Conservation (phyloP, 1,140 invertebrate species). For the Diachasmimorpha longicaudata region DNA sequence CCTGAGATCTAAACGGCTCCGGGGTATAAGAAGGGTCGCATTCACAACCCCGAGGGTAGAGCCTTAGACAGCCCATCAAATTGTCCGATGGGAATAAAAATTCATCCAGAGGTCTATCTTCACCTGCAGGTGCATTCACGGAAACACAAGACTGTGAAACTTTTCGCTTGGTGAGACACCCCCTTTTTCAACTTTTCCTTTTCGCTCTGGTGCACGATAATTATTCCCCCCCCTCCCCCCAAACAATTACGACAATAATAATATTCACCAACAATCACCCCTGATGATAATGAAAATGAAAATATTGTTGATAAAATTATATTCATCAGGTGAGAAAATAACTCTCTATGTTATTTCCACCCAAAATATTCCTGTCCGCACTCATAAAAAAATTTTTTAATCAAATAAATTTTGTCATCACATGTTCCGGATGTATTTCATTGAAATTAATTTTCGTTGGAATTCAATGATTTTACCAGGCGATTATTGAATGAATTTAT, state of each 20-base stretch:
- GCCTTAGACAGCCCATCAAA: not conserved
- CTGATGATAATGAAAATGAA: too few species aligned
- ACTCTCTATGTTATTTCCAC: too few species aligned
- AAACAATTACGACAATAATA: not conserved
- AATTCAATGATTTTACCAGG: too few species aligned
- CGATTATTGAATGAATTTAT: not conserved
- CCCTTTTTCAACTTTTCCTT: constrained; percentile 21
- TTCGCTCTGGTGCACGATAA: not conserved
- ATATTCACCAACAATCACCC: not conserved
- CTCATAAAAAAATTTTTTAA: too few species aligned
- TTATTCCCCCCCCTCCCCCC: not conserved
- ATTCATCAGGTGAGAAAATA: too few species aligned
- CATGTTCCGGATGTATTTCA: too few species aligned
- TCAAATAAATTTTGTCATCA: too few species aligned
- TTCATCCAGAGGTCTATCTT: constrained; percentile 5
- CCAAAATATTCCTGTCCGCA: too few species aligned
- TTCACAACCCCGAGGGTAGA: not conserved
- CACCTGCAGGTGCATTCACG: constrained; percentile 41
- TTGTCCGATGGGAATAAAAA: constrained; percentile 3
- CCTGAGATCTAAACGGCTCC: not conserved
- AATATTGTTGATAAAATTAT: too few species aligned
- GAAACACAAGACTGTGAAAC: constrained; percentile 36
- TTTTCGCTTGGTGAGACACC: constrained; percentile 44
- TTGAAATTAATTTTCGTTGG: too few species aligned
- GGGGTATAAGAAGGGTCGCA: constrained; percentile 5